A percentile compares a stretch with the other conserved stretches of the same genome.
These are phyloP conservation scores for Myotis brandtii DNA, from an alignment of 2,113 vertebrate species.

Conservation along the genomic window DNA sequence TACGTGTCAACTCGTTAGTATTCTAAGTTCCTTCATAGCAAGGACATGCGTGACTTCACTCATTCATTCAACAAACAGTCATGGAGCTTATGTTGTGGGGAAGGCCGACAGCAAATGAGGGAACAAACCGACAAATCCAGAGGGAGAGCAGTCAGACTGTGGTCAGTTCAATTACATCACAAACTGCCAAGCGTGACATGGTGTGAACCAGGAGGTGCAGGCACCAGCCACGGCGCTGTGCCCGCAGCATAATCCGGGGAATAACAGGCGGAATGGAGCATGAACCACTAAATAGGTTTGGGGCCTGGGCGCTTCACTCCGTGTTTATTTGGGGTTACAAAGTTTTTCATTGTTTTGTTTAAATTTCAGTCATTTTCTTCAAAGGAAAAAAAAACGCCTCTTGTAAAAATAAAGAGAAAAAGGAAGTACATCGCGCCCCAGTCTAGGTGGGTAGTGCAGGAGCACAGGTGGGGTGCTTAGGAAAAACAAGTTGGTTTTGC, in stretches of 20 bases:
- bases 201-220: background rate
- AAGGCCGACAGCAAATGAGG: background rate
- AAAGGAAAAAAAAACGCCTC: background rate
- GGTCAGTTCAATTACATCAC: background rate
- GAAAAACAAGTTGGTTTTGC: background rate
- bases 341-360: background rate
- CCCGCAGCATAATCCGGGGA: background rate
- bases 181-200: background rate
- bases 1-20: background rate
- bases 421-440: background rate
- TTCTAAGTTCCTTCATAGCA: background rate
- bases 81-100: background rate
- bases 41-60: background rate
- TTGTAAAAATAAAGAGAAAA: conserved; percentile 15
- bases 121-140: background rate
- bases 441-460: background rate
- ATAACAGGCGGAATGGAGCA: background rate
- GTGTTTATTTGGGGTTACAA: conserved; percentile 14
- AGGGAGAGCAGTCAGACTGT: background rate
- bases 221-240: background rate
- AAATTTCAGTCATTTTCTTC: background rate
- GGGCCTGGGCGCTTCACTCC: background rate
- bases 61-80: background rate
- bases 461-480: background rate
- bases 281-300: background rate